Percentiles rank a stretch among this genome's conserved stretches.
Evolutionary conservation across 2,797 vertebrate species (phyloP).

Genomic region (Phataginus tetradactyla): DNA sequence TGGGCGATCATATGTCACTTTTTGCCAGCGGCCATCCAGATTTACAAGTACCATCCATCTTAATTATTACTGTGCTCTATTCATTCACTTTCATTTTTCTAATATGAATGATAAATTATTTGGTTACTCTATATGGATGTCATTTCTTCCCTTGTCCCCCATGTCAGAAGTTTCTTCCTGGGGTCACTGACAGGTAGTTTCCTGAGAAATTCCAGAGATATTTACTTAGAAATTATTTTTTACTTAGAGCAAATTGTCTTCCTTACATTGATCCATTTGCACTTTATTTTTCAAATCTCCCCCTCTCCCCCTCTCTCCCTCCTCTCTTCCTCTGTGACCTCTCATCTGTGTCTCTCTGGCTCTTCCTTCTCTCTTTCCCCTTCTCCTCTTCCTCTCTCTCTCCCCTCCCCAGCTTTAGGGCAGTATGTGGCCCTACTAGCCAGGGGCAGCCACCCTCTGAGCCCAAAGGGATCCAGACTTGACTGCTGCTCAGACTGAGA

Average conservation of each 20-base stretch:
- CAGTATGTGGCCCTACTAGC: neutral
- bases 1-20: neutral
- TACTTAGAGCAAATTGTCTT: neutral
- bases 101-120: neutral
- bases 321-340: neutral
- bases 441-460: neutral
- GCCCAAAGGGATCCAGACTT: neutral
- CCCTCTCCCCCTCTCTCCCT: neutral
- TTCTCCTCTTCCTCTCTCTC: neutral
- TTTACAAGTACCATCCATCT: neutral
- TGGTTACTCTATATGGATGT: neutral
- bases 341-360: neutral
- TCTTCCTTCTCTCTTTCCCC: no score
- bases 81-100: neutral
- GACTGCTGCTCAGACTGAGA: neutral
- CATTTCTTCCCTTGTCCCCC: neutral
- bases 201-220: neutral
- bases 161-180: neutral
- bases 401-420: neutral
- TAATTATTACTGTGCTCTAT: neutral
- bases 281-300: neutral
- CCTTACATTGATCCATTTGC: neutral
- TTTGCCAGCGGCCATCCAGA: neutral
- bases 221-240: neutral
- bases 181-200: neutral